These are phyloP conservation scores for Platycnemis pennipes DNA, from an alignment of 2,888 invertebrate genomes.

Conservation along the genomic window DNA sequence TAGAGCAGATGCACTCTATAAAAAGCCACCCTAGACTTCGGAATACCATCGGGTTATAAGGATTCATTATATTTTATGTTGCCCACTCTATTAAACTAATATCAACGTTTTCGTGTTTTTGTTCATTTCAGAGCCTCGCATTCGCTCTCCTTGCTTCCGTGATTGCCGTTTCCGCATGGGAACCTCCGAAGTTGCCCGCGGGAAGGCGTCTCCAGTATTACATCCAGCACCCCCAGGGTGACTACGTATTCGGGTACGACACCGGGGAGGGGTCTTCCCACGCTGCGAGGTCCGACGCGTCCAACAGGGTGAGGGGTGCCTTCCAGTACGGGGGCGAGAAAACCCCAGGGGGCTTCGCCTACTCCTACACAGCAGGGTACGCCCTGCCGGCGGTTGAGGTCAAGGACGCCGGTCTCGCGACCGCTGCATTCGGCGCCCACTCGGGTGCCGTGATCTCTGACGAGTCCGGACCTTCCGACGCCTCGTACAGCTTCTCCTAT, in stretches of 20 bases:
- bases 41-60: no score
- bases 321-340: neutral
- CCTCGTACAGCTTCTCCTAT: constrained; percentile 76
- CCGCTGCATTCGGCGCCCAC: neutral
- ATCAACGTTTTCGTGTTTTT: neutral
- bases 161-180: constrained; percentile 73
- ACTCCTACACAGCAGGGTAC: neutral
- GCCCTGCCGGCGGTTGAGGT: neutral
- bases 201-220: constrained; percentile 77
- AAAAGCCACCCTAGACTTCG: no score
- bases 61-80: no score
- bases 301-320: constrained; percentile 76
- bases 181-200: constrained; percentile 76
- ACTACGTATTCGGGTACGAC: constrained; percentile 77
- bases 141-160: neutral
- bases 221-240: constrained; percentile 78
- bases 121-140: constrained; percentile 32
- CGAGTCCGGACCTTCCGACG: constrained; percentile 74
- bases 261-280: constrained; percentile 77
- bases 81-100: no score
- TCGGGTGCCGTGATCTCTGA: neutral
- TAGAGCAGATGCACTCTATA: no score
- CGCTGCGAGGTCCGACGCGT: constrained; percentile 76
- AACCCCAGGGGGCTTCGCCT: neutral
- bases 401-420: neutral